Percentiles rank a stretch among this genome's conserved stretches.
Conservation (phyloP, 2,113 vertebrate species). For the Erythrolamprus reginae region DNA sequence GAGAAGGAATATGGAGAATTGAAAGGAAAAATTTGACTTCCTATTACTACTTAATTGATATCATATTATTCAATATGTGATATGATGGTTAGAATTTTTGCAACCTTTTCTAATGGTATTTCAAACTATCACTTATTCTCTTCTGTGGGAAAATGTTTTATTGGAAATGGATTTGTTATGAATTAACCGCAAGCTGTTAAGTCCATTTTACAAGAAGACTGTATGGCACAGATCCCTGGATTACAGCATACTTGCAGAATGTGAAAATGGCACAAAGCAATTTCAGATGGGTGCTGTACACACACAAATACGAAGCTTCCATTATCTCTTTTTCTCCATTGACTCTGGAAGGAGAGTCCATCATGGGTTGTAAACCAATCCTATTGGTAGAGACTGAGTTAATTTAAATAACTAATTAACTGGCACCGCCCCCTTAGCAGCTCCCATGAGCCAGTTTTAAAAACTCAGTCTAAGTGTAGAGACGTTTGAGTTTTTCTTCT, state of each 20-base stretch:
- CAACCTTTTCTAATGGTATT: conserved; percentile 1
- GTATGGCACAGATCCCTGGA: conserved; percentile 45
- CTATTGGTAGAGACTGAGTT: no score
- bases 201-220: conserved; percentile 40
- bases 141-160: conserved; percentile 53
- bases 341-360: no score
- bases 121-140: not conserved
- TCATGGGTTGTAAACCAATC: no score
- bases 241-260: conserved; percentile 45
- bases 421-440: no score
- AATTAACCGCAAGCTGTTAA: conserved; percentile 57
- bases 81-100: conserved; percentile 18
- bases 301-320: conserved; percentile 29
- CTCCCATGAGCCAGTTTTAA: no score
- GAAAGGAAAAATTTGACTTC: not conserved
- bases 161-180: conserved; percentile 57
- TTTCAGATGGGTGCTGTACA: conserved; percentile 36
- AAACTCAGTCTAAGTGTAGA: no score
- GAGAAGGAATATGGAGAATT: not conserved
- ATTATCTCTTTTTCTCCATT: not conserved
- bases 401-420: no score
- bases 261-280: conserved; percentile 44
- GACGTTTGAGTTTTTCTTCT: no score
- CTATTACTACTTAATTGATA: conserved; percentile 2
- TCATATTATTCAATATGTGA: conserved; percentile 1